Evolutionary conservation across 2,113 vertebrate species (phyloP).

Genomic region (Anseranas semipalmata): DNA sequence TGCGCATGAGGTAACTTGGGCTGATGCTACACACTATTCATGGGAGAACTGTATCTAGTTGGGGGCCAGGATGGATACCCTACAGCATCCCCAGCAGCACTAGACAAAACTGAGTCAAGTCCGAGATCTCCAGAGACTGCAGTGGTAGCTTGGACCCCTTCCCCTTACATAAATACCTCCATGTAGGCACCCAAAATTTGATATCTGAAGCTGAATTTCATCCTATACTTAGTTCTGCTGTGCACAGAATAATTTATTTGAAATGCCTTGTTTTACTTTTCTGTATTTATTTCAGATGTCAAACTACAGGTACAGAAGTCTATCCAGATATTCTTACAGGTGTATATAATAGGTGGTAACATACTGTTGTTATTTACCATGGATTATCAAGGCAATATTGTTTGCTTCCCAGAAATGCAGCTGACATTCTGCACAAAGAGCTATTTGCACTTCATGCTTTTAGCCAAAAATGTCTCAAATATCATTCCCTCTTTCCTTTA

Average conservation of each 20-base stretch:
- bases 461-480: slow-evolving; percentile 39
- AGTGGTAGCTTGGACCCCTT: neutral
- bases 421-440: slow-evolving; percentile 42
- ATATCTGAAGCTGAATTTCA: neutral
- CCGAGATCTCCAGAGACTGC: neutral
- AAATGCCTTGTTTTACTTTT: neutral
- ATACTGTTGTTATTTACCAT: slow-evolving; percentile 38
- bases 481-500: slow-evolving; percentile 23
- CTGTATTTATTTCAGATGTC: neutral
- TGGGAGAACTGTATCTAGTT: neutral
- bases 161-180: neutral
- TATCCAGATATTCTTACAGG: neutral
- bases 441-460: slow-evolving; percentile 32
- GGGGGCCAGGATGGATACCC: neutral
- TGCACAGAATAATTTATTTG: neutral
- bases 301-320: neutral
- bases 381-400: slow-evolving; percentile 8
- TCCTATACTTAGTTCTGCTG: neutral
- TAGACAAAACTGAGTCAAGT: neutral
- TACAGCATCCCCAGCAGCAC: neutral
- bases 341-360: neutral
- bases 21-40: fast-evolving
- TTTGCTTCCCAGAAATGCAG: slow-evolving; percentile 33
- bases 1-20: neutral
- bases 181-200: fast-evolving